Evolutionary conservation across 2,888 invertebrate genomes (phyloP), one percentile per base, ranked within the genome.

Genomic region (Tetanocera ferruginea): DNA sequence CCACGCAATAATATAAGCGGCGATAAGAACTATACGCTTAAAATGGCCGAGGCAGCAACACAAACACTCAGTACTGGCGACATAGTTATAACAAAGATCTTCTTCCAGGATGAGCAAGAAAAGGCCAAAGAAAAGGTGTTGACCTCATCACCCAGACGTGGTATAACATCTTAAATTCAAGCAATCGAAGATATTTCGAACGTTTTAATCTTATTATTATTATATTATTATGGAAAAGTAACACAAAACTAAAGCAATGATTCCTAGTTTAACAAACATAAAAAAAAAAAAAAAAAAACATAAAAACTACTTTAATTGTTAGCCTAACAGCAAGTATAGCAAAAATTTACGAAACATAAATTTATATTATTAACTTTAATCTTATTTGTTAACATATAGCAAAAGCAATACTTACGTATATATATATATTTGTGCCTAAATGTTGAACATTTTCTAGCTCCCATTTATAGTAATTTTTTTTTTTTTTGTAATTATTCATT

Each of bases 31-130:
- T 85, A 84, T 57, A 55, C 82, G n/a, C 80, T 86, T 28, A 87
- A 87, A 80, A 80, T 86, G 78, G 83, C 83, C 83, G 92, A 93
- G 79, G 94, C 93, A 49, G 94, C 95, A 78, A 86, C 89, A 49
- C 97, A 97, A 90, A 97, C 97, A 2, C 91, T 96, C 67, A 96
- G 96, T 88, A 97, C 97, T 23, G 97, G 97, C 71, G 97, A 97
- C 88, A 95, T 97, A 86, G 97, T 97, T 76, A 96, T 97, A 85
- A 97, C 96, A 64, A 94, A 95, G 90, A 95, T 97, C 49, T 93
- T 91, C 86, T 91, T 91, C 83, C 91, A 91, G 62, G 92, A 92
- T 82, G 92, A 92, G 81, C 92, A 92, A 81, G 91, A 91, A 76
- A 92, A 92, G 81, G 87, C 87, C 83, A 90, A 91, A 82, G 92